Evolutionary conservation across 2,888 invertebrate genomes (phyloP).

Genomic region (Lithophane semibrunnea): DNA sequence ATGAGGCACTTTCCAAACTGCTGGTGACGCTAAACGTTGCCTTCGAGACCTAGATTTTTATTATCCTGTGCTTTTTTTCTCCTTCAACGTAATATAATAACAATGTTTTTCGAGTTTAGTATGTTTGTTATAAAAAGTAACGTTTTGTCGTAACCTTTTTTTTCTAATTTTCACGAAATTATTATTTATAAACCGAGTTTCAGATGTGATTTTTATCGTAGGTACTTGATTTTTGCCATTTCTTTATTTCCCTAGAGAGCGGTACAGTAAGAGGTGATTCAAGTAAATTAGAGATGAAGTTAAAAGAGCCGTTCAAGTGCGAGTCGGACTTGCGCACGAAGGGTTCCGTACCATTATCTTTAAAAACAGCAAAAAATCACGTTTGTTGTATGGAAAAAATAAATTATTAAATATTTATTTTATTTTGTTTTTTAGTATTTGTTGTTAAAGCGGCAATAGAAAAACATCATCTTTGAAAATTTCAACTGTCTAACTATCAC

Average conservation of each 20-base stretch:
- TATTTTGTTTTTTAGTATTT: no score
- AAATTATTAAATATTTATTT: no score
- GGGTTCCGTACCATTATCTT: no score
- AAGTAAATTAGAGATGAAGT: slow-evolving; percentile 24
- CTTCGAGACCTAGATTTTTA: slow-evolving; percentile 61
- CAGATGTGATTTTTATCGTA: slow-evolving; percentile 26
- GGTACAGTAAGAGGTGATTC: slow-evolving; percentile 9
- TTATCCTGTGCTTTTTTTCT: slow-evolving; percentile 23
- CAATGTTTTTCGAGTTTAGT: slow-evolving; percentile 43
- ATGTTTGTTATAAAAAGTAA: slow-evolving; percentile 61
- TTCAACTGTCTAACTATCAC: no score
- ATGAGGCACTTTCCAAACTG: slow-evolving; percentile 53
- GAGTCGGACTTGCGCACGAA: no score
- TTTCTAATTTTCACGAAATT: slow-evolving; percentile 51
- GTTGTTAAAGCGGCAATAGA: no score
- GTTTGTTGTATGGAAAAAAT: no score
- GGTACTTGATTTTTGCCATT: slow-evolving; percentile 24
- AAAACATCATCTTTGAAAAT: no score
- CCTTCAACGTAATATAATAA: slow-evolving; percentile 33
- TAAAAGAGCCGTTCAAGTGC: not conserved
- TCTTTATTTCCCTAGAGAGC: slow-evolving; percentile 25
- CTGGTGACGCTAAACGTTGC: slow-evolving; percentile 46
- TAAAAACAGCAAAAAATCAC: no score
- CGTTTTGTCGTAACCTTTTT: slow-evolving; percentile 46
- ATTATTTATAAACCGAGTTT: slow-evolving; percentile 38